Conservation (phyloP, 2,888 invertebrate genomes). For the Dorcus hopei region DNA sequence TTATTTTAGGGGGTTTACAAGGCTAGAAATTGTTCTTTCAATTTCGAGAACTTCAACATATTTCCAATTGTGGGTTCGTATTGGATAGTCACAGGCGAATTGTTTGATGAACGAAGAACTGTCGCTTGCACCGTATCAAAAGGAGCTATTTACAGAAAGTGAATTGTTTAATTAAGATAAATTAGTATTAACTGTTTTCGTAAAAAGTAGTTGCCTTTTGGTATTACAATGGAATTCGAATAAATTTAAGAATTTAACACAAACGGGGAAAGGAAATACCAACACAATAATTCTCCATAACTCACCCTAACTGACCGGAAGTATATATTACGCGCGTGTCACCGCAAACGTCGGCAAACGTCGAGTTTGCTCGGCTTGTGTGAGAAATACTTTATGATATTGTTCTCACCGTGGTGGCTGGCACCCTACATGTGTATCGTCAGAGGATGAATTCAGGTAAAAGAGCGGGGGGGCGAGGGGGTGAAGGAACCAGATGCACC, state of each 20-base stretch:
- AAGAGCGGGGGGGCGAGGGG: not conserved
- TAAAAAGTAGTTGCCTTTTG: too few relatives aligned
- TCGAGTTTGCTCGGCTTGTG: constrained; percentile 5
- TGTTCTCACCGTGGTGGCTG: constrained; percentile 13
- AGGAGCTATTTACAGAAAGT: too few relatives aligned
- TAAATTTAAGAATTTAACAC: too few relatives aligned
- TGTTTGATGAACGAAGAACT: too few relatives aligned
- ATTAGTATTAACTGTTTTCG: too few relatives aligned
- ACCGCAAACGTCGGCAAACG: not conserved
- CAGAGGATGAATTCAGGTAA: not conserved
- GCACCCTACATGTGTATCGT: not conserved
- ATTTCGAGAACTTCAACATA: not conserved
- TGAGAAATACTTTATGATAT: constrained; percentile 16
- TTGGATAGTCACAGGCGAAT: not conserved
- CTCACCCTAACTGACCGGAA: constrained; percentile 11
- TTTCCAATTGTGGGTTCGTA: not conserved
- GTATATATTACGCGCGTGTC: constrained; percentile 6
- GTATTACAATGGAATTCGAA: too few relatives aligned
- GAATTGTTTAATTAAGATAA: too few relatives aligned
- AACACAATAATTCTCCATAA: not conserved
- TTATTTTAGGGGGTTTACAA: not conserved
- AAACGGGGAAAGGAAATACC: too few relatives aligned
- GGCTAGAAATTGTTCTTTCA: not conserved
- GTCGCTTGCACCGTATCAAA: too few relatives aligned
- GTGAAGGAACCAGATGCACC: constrained; percentile 10